Percentiles rank a stretch among this genome's conserved stretches.
phyloP scores from a whole-genome alignment of 2,797 vertebrate genomes.

The Acipenser oxyrinchus region DNA sequence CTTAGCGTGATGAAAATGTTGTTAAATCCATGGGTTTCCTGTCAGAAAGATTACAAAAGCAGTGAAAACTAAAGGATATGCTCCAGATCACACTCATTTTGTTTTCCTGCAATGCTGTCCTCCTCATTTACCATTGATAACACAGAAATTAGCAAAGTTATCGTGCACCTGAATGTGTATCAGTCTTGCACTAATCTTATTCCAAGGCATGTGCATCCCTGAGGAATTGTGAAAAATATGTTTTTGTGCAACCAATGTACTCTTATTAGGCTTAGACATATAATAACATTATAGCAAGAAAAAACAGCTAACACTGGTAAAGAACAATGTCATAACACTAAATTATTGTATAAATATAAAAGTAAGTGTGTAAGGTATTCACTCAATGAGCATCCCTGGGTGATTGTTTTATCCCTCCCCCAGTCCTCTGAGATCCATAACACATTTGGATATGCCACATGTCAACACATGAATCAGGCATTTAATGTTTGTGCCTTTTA shows the following conservation, averaged over 20 bases:
- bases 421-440: slow-evolving; percentile 76
- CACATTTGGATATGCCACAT: slow-evolving; percentile 63
- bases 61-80: too few relatives aligned
- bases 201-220: slow-evolving; percentile 30
- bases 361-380: slow-evolving; percentile 77
- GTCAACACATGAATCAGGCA: slow-evolving; percentile 69
- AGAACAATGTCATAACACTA: slow-evolving; percentile 75
- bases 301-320: slow-evolving; percentile 71
- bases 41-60: too few relatives aligned
- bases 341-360: slow-evolving; percentile 82
- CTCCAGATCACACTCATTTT: neutral
- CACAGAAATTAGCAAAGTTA: neutral
- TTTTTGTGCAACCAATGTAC: slow-evolving; percentile 70
- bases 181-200: neutral
- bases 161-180: neutral
- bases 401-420: slow-evolving; percentile 55
- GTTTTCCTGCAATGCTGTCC: neutral
- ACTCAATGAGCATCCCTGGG: slow-evolving; percentile 74
- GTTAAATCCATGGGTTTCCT: too few relatives aligned
- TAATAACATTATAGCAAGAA: slow-evolving; percentile 73
- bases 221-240: slow-evolving; percentile 77
- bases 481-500: slow-evolving; percentile 65
- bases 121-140: neutral
- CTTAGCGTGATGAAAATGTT: too few relatives aligned
- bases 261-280: slow-evolving; percentile 76